A percentile compares a stretch with the other conserved stretches of the same genome.
Conservation (phyloP, 64 coral and sea anemone species). For the Porites australiensis region DNA sequence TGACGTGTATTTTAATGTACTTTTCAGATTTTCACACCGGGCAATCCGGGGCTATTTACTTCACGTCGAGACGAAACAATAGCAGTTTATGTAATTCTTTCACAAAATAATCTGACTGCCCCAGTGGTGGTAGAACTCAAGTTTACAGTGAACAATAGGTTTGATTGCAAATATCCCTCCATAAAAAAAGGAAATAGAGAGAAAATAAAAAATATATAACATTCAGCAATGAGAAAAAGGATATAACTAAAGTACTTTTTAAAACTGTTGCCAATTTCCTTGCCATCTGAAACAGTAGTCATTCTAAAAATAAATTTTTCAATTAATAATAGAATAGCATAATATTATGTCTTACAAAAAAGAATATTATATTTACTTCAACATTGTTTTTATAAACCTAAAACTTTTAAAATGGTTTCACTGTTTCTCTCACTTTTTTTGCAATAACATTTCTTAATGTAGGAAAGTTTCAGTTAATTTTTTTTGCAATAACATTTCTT, state of each 20-base stretch:
- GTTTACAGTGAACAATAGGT: neutral
- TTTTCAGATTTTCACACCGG: slow-evolving; percentile 11
- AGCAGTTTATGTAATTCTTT: slow-evolving; percentile 19
- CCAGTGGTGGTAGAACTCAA: neutral
- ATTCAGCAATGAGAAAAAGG: neutral
- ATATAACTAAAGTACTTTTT: neutral
- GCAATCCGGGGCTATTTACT: neutral
- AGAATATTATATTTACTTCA: neutral
- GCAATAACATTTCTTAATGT: too few species aligned
- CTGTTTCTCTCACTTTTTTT: too few species aligned
- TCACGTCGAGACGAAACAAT: neutral
- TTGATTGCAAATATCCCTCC: neutral
- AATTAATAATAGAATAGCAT: neutral
- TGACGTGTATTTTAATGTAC: slow-evolving; percentile 1
- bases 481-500: too few species aligned
- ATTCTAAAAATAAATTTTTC: slow-evolving; percentile 3
- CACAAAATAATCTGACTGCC: neutral
- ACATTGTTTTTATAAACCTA: too few species aligned
- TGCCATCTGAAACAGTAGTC: neutral
- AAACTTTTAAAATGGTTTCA: too few species aligned
- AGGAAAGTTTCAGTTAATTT: too few species aligned
- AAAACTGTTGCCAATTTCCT: neutral
- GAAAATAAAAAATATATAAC: neutral
- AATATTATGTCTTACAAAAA: neutral
- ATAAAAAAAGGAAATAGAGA: too few species aligned